Conservation (phyloP, 2,797 vertebrate species). For the Gymnodraco acuticeps region DNA sequence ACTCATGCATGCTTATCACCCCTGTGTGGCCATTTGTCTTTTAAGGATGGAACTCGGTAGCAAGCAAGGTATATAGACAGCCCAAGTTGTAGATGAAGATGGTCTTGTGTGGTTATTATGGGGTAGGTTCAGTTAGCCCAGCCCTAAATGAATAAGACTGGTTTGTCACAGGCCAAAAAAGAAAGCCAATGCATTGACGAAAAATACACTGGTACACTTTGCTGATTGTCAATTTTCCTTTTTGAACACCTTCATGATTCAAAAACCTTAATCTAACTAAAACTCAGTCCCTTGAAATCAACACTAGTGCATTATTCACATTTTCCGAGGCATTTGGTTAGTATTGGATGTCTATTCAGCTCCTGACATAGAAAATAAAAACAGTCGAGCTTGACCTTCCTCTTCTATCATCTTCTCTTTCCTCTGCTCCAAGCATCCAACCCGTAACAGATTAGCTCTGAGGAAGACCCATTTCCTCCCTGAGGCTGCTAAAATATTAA, state of each 20-base stretch:
- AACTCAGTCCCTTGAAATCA: slow-evolving; percentile 21
- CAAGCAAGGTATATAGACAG: neutral
- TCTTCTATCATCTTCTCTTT: slow-evolving; percentile 78
- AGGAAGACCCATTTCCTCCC: slow-evolving; percentile 96
- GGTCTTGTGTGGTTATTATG: neutral
- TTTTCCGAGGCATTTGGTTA: slow-evolving; percentile 46
- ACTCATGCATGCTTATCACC: neutral
- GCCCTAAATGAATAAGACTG: neutral
- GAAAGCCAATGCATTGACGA: neutral
- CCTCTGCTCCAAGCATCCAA: slow-evolving; percentile 84
- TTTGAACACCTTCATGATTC: slow-evolving; percentile 13
- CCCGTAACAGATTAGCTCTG: slow-evolving; percentile 94
- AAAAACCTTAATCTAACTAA: neutral
- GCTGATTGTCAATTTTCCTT: neutral
- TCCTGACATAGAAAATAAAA: slow-evolving; percentile 70
- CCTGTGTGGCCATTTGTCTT: neutral
- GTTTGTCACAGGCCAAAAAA: neutral
- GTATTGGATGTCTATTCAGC: slow-evolving; percentile 67
- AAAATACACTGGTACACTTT: too few species aligned
- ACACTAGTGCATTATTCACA: slow-evolving; percentile 29
- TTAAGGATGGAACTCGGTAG: neutral
- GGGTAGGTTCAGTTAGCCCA: neutral
- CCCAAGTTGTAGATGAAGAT: neutral
- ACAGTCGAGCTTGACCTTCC: slow-evolving; percentile 77
- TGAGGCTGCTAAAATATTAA: slow-evolving; percentile 98